Conservation (phyloP, 2,113 vertebrate genomes). For the Hydropotes inermis region DNA sequence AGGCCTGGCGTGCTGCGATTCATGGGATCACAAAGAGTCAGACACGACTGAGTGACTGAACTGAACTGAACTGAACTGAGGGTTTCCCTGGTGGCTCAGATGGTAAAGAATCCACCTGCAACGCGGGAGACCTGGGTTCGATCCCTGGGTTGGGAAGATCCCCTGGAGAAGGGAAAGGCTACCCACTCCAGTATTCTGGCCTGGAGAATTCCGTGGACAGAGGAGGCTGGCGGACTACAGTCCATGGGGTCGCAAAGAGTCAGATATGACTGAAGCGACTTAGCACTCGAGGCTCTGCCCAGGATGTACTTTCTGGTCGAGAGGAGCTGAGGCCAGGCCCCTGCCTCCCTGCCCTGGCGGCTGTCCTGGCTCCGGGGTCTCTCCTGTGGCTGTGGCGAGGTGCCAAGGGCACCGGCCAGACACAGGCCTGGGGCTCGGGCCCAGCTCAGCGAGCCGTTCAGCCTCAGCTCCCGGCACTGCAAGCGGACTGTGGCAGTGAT, state of each 20-base stretch:
- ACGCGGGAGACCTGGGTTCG: neutral
- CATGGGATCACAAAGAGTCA: too few relatives aligned
- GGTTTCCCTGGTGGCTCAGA: neutral
- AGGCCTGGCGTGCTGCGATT: too few relatives aligned
- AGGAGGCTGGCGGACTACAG: neutral
- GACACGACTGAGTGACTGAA: too few relatives aligned
- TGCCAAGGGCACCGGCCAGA: rapidly evolving
- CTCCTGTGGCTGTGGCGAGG: rapidly evolving
- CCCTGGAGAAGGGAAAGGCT: neutral
- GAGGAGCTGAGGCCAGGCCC: neutral
- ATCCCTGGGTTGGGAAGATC: neutral
- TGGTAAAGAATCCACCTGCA: neutral
- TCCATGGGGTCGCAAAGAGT: neutral
- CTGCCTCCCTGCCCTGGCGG: rapidly evolving
- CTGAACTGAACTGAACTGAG: too few relatives aligned
- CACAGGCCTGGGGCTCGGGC: rapidly evolving
- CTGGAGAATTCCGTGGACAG: neutral
- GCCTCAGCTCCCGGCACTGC: neutral
- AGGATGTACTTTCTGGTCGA: rapidly evolving
- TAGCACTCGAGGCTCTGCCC: rapidly evolving
- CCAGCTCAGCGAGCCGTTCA: rapidly evolving
- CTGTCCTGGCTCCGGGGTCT: rapidly evolving
- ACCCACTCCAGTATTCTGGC: neutral
- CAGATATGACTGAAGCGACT: rapidly evolving
- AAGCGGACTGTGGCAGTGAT: rapidly evolving